A percentile compares a stretch with the other conserved stretches of the same genome.
Evolutionary conservation across 2,797 vertebrate genomes (phyloP).

Genomic region (Pangasius djambal): DNA sequence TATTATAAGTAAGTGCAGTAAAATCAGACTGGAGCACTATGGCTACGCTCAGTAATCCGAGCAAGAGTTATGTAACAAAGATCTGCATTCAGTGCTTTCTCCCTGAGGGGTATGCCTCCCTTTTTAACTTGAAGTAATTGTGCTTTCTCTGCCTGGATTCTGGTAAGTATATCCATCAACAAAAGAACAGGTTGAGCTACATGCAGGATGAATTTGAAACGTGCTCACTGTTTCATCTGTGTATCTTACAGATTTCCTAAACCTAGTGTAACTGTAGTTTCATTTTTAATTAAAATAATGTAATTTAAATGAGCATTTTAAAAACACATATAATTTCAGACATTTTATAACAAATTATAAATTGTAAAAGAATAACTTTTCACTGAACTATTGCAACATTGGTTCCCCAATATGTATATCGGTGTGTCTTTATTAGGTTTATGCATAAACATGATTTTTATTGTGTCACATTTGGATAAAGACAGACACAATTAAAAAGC

Average conservation of each 20-base stretch:
- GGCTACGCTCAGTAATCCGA: not conserved
- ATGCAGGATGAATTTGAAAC: not conserved
- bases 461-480: not conserved
- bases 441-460: not conserved
- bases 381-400: not conserved
- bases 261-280: not conserved
- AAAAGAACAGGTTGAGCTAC: constrained; percentile 10
- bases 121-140: not conserved
- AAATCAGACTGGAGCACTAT: not conserved
- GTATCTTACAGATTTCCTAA: not conserved
- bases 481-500: not conserved
- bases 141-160: constrained; percentile 6
- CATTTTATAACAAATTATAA: not conserved
- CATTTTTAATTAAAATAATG: no score
- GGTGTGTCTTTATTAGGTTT: not conserved
- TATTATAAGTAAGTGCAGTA: not conserved
- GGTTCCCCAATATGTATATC: not conserved
- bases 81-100: not conserved
- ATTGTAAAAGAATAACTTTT: not conserved
- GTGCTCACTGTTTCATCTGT: not conserved
- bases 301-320: not conserved
- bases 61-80: not conserved
- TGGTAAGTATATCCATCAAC: not conserved
- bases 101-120: not conserved
- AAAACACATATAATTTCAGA: not conserved